Evolutionary conservation across 2,888 invertebrate genomes (phyloP).

Genomic region (Electrophaes corylata): DNA sequence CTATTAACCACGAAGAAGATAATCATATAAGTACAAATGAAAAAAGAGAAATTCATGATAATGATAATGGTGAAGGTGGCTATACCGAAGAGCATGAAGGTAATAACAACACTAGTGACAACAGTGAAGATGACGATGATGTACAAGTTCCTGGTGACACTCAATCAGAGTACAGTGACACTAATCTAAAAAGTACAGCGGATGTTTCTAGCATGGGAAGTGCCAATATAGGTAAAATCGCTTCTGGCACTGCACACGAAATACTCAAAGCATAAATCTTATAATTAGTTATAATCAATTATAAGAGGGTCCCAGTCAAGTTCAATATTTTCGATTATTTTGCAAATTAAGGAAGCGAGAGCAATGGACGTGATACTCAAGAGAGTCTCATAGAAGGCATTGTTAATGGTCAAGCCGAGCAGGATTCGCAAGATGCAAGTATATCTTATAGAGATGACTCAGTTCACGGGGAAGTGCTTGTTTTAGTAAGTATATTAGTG

Average conservation of each 20-base stretch:
- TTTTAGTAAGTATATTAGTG: slow-evolving; percentile 75
- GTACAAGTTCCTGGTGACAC: slow-evolving; percentile 79
- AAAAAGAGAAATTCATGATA: slow-evolving; percentile 23
- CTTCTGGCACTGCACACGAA: slow-evolving; percentile 76
- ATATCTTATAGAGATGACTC: slow-evolving; percentile 67
- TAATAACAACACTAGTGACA: slow-evolving; percentile 64
- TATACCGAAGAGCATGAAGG: slow-evolving; percentile 60
- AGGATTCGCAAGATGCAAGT: slow-evolving; percentile 80
- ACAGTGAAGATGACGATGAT: slow-evolving; percentile 83
- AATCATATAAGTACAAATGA: slow-evolving; percentile 25
- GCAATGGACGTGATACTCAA: slow-evolving; percentile 72
- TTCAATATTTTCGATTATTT: slow-evolving; percentile 82
- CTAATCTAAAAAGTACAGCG: slow-evolving; percentile 67
- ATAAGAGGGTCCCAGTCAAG: slow-evolving; percentile 78
- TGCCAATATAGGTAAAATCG: slow-evolving; percentile 77
- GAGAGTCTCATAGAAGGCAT: slow-evolving; percentile 81
- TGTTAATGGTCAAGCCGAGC: slow-evolving; percentile 75
- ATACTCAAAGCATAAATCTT: slow-evolving; percentile 66
- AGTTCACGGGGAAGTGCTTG: slow-evolving; percentile 68
- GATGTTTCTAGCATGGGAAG: slow-evolving; percentile 68
- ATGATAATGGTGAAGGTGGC: slow-evolving; percentile 39
- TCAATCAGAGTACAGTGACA: slow-evolving; percentile 71
- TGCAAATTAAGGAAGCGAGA: slow-evolving; percentile 81
- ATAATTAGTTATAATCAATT: slow-evolving; percentile 58
- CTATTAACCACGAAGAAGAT: slow-evolving; percentile 26